phyloP scores from a whole-genome alignment of 2,888 invertebrate species.

The Cheilosia impressa region DNA sequence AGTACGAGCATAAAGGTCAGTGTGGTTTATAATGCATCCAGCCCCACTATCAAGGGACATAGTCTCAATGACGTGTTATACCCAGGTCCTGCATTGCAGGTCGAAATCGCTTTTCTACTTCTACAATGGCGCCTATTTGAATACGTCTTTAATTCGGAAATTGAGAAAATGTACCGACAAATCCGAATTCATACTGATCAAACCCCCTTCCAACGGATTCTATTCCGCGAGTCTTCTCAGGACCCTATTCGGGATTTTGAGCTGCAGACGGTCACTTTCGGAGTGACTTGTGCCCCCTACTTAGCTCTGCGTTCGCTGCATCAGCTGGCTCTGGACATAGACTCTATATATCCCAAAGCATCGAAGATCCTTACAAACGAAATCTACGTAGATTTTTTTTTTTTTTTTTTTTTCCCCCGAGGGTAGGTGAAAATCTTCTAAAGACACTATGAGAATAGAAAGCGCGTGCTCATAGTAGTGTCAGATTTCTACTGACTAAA shows the following conservation, averaged over 20 bases:
- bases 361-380: no score
- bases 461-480: no score
- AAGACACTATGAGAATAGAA: no score
- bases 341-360: no score
- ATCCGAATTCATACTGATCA: slow-evolving; percentile 63
- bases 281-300: background rate
- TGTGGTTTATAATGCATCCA: slow-evolving; percentile 76
- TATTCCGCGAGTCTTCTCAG: slow-evolving; percentile 34
- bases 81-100: slow-evolving; percentile 69
- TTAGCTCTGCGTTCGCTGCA: no score
- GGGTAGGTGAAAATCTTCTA: no score
- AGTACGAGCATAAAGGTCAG: slow-evolving; percentile 73
- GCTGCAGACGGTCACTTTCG: background rate
- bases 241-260: no score
- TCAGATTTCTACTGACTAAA: no score
- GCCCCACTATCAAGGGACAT: slow-evolving; percentile 45
- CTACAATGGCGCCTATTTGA: slow-evolving; percentile 57
- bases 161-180: slow-evolving; percentile 76
- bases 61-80: slow-evolving; percentile 67
- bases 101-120: slow-evolving; percentile 18
- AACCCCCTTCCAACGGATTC: slow-evolving; percentile 33
- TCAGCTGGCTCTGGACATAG: no score
- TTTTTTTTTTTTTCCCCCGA: no score
- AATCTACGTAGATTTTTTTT: no score
- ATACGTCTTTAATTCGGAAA: slow-evolving; percentile 75